A percentile compares a stretch with the other conserved stretches of the same genome.
Evolutionary conservation across 2,113 vertebrate species (phyloP).

Genomic region (Brevimyrus niger): DNA sequence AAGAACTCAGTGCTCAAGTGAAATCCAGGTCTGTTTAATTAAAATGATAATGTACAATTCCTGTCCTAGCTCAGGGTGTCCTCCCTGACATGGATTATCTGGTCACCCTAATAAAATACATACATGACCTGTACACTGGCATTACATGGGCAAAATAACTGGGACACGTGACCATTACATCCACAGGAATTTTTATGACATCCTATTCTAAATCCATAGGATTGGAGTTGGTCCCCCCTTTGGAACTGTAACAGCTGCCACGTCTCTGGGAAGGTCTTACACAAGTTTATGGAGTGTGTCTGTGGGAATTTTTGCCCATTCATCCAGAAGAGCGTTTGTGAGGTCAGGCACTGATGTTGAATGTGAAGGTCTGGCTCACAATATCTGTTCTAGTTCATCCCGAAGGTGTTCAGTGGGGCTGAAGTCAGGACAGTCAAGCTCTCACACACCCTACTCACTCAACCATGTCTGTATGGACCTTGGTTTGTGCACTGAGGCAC

Average conservation of each 20-base stretch:
- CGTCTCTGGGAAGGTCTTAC: not conserved
- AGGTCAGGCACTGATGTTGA: not conserved
- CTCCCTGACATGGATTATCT: too few species aligned
- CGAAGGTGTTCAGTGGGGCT: not conserved
- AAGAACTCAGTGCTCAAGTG: too few species aligned
- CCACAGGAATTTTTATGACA: not conserved
- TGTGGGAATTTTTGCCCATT: not conserved
- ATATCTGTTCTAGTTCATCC: not conserved
- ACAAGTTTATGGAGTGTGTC: not conserved
- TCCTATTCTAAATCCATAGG: not conserved
- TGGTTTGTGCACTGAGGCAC: not conserved
- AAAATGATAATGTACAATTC: too few species aligned
- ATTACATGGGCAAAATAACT: not conserved
- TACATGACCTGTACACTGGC: not conserved
- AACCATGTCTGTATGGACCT: not conserved
- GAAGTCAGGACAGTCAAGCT: not conserved
- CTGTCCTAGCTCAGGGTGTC: too few species aligned
- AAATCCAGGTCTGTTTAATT: too few species aligned
- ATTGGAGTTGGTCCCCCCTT: not conserved
- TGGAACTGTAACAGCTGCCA: not conserved
- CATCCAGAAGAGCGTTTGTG: not conserved
- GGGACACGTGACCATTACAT: not conserved
- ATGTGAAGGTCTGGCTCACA: not conserved
- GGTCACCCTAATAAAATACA: too few species aligned
- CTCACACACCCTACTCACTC: not conserved